A percentile compares a stretch with the other conserved stretches of the same genome.
phyloP scores from a whole-genome alignment of 2,113 vertebrate genomes.

The Zootoca vivipara region DNA sequence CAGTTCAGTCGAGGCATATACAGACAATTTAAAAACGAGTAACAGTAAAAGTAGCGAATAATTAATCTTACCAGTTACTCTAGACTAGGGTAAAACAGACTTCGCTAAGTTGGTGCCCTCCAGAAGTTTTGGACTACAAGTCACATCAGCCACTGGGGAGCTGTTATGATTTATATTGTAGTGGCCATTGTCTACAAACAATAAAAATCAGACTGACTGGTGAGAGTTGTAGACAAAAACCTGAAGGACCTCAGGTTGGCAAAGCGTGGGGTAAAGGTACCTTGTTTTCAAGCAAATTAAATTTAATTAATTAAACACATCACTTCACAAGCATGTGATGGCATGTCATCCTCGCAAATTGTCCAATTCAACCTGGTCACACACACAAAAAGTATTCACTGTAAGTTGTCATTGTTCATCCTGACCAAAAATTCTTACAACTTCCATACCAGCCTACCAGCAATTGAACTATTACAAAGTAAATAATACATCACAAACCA shows the following conservation, averaged over 20 bases:
- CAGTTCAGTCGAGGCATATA: constrained; percentile 55
- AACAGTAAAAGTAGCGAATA: constrained; percentile 47
- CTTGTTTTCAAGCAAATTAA: constrained; percentile 57
- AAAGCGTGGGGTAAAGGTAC: constrained; percentile 43
- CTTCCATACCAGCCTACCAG: constrained; percentile 80
- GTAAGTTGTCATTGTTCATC: constrained; percentile 59
- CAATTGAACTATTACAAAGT: constrained; percentile 74
- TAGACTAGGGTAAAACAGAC: constrained; percentile 51
- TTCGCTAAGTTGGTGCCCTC: no score
- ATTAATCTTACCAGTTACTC: constrained; percentile 50
- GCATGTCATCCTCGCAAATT: constrained; percentile 55
- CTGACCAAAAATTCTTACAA: constrained; percentile 63
- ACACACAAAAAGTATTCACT: constrained; percentile 54
- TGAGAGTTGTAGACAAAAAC: no score
- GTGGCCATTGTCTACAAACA: no score
- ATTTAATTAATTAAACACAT: constrained; percentile 49
- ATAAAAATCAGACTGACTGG: no score
- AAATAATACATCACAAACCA: constrained; percentile 72
- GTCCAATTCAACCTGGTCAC: constrained; percentile 40
- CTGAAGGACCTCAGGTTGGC: background rate
- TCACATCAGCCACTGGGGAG: no score
- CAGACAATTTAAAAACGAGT: constrained; percentile 48
- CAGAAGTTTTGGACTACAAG: no score
- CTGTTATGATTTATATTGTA: no score
- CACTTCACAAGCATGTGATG: constrained; percentile 60